Base-by-base conservation (phyloP, 1,140 invertebrate genomes). In the Aphaenogaster ashmeadi region DNA sequence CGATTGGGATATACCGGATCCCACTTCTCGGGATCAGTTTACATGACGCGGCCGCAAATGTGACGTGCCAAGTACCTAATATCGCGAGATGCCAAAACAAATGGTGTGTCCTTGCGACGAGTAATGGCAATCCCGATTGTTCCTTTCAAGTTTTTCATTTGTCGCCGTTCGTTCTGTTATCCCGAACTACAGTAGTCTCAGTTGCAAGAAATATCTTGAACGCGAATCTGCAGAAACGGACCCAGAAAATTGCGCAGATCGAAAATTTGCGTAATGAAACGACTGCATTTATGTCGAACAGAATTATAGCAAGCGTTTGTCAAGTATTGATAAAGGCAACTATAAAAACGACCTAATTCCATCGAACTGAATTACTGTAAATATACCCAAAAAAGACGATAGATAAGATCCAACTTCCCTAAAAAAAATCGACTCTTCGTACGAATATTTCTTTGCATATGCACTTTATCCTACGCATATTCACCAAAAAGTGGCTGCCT, bases 31-130 rank as follows among this genome's bases (percentile, higher is more conserved):
- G n/a, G 47, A 54, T 83, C 62, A 77, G 72, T 75, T 84, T 75
- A 75, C 71, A 18, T 38, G 81, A 52, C 67, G 58, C 71, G 60
- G 11, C 6, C 62, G 71, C 88, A 90, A 90, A 90, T 87, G 89
- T 87, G 89, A 90, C 84, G 77, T 85, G 71, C 71, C 41, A 77
- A 60, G n/a, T 77, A 27, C 27, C 27, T 27, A 47, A 85, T 33
- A 52, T 21, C 81, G 50, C 21, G 41, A 85, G 47, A 47, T 77
- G 44, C 2, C 27, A 62, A 77, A 85, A 75, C 15, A 71, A 81
- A 81, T 69, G 38, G 6, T 71, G 64, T 60, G 64, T 60, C 38
- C 41, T 47, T 58, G 13, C 58, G 27, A 85, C 60, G 18, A 27
- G n/a, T 27, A 75, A 85, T 62, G n/a, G n/a, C 36, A 83, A 60